Evolutionary conservation across 2,797 vertebrate species (phyloP).

Genomic region (Clarias fuscus): DNA sequence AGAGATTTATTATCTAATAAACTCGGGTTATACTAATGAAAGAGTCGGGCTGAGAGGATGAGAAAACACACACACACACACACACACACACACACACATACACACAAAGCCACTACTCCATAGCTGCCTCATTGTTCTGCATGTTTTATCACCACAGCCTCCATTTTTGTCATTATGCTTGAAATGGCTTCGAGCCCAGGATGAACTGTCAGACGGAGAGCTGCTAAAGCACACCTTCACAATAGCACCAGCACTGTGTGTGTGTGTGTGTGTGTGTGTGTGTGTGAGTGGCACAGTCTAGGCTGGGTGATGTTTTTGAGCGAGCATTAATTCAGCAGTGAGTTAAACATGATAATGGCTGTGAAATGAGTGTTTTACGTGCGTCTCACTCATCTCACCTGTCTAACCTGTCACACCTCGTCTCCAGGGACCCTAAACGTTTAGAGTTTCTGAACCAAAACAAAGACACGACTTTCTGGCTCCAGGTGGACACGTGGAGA

Average conservation of each 20-base stretch:
- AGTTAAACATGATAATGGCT: slow-evolving; percentile 9
- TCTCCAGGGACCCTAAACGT: background rate
- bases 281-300: background rate
- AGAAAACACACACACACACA: background rate
- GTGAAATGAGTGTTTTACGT: background rate
- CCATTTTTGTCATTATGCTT: slow-evolving; percentile 22
- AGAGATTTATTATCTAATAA: slow-evolving; percentile 22
- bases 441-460: background rate
- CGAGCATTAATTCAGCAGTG: background rate
- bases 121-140: background rate
- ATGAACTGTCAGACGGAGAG: slow-evolving; percentile 11
- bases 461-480: background rate
- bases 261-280: background rate
- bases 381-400: background rate
- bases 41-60: background rate
- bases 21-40: slow-evolving; percentile 17
- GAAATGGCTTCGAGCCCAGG: slow-evolving; percentile 18
- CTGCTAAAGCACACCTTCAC: slow-evolving; percentile 6
- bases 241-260: background rate
- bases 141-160: slow-evolving; percentile 27
- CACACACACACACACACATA: slow-evolving; percentile 18
- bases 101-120: slow-evolving; percentile 1
- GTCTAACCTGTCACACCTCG: background rate
- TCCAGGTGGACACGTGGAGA: background rate
- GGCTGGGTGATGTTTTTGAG: background rate